These are phyloP conservation scores for Micromys minutus DNA, from an alignment of 2,113 vertebrate species.

Conservation along the genomic window DNA sequence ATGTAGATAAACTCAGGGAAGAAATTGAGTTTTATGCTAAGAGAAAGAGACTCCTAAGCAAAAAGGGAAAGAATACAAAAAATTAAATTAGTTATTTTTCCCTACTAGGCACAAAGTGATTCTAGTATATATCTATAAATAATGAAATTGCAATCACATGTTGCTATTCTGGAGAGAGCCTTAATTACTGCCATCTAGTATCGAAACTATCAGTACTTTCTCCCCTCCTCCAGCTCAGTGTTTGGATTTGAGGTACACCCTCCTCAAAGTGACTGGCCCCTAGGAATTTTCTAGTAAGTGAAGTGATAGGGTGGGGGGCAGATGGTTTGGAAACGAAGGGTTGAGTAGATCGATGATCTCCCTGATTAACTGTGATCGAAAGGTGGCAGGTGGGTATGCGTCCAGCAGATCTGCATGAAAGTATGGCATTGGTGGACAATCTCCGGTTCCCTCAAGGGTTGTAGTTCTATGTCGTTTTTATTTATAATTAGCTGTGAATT, in stretches of 20 bases:
- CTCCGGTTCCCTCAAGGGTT: neutral
- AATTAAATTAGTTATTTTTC: neutral
- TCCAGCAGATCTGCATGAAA: neutral
- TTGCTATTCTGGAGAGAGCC: neutral
- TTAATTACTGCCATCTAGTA: neutral
- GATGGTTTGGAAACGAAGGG: neutral
- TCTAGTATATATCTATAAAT: slow-evolving; percentile 12
- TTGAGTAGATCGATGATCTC: neutral
- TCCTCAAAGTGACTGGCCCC: neutral
- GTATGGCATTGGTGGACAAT: neutral
- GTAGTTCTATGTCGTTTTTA: neutral
- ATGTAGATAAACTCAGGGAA: neutral
- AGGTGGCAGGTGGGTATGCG: neutral
- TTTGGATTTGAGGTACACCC: neutral
- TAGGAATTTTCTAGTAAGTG: slow-evolving; percentile 26
- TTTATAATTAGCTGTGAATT: neutral
- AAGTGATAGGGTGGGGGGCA: neutral
- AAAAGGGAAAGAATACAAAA: neutral
- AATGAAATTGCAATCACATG: neutral
- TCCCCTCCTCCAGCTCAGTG: neutral
- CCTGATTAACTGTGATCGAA: neutral
- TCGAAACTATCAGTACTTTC: neutral
- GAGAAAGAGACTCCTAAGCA: neutral
- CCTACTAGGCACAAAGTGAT: neutral
- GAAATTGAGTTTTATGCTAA: neutral